Conservation (phyloP, 2,888 invertebrate species). For the Melikaiella ostensackeni region DNA sequence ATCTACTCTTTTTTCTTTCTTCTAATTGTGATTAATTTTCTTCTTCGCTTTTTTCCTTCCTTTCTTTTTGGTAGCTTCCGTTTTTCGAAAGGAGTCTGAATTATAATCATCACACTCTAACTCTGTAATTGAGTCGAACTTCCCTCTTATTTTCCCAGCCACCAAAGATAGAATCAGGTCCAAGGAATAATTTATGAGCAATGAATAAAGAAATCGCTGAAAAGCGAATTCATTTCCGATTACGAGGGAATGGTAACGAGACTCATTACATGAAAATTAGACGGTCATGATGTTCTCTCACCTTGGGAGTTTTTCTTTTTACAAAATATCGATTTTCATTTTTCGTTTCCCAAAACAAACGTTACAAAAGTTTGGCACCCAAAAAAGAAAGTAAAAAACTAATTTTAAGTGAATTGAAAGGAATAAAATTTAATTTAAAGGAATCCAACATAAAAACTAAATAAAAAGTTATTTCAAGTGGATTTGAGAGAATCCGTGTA, state of each 20-base stretch:
- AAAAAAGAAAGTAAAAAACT: too few species aligned
- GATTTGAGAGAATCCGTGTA: too few species aligned
- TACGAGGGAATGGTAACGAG: not conserved
- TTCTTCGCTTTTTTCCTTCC: not conserved
- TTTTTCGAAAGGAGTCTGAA: not conserved
- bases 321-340: not conserved
- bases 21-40: not conserved
- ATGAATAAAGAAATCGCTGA: slow-evolving; percentile 7
- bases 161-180: not conserved
- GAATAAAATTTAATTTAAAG: not conserved
- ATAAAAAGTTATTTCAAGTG: too few species aligned
- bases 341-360: not conserved
- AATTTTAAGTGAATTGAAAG: not conserved
- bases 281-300: not conserved
- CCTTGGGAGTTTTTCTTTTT: not conserved
- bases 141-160: not conserved
- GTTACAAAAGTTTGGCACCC: not conserved
- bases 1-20: not conserved
- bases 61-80: not conserved
- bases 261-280: not conserved
- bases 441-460: too few species aligned
- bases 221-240: not conserved
- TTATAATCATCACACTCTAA: slow-evolving; percentile 8
- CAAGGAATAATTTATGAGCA: slow-evolving; percentile 5
- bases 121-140: not conserved